Evolutionary conservation across 2,113 vertebrate species (phyloP).

Genomic region (Pipra filicauda): DNA sequence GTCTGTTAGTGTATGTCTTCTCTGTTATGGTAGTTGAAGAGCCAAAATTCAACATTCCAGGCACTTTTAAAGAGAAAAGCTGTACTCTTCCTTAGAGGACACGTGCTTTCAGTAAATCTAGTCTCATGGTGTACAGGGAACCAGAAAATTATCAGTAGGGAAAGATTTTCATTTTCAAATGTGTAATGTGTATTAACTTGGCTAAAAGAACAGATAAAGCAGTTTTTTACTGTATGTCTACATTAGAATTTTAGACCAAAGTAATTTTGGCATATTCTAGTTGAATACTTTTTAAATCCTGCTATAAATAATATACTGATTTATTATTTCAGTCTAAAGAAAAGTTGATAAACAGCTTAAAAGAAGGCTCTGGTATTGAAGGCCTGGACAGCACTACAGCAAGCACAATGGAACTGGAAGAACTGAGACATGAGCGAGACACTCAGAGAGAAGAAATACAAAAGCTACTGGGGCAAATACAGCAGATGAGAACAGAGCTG

Average conservation of each 20-base stretch:
- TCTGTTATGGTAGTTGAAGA: background rate
- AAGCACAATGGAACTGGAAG: conserved; percentile 87
- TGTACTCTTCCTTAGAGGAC: background rate
- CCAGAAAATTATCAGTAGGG: background rate
- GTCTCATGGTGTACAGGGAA: background rate
- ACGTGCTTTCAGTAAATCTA: background rate
- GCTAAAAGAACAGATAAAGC: background rate
- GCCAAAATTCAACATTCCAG: background rate
- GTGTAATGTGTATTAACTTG: background rate
- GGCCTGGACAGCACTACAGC: conserved; percentile 81
- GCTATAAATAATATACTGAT: background rate
- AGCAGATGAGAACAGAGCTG: conserved; percentile 85
- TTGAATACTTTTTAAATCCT: background rate
- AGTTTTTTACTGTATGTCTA: background rate
- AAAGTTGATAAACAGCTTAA: conserved; percentile 96
- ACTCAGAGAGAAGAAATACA: conserved; percentile 92
- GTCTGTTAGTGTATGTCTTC: background rate
- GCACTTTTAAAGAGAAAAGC: background rate
- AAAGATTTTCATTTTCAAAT: background rate
- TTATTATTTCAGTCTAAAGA: conserved; percentile 89
- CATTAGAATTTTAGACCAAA: background rate
- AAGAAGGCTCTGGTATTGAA: conserved; percentile 96
- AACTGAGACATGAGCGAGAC: conserved; percentile 91
- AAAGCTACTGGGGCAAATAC: conserved; percentile 87
- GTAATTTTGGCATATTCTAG: background rate